A percentile compares a stretch with the other conserved stretches of the same genome.
phyloP scores from a whole-genome alignment of 2,113 vertebrate species.

The Cyanoliseus patagonus region DNA sequence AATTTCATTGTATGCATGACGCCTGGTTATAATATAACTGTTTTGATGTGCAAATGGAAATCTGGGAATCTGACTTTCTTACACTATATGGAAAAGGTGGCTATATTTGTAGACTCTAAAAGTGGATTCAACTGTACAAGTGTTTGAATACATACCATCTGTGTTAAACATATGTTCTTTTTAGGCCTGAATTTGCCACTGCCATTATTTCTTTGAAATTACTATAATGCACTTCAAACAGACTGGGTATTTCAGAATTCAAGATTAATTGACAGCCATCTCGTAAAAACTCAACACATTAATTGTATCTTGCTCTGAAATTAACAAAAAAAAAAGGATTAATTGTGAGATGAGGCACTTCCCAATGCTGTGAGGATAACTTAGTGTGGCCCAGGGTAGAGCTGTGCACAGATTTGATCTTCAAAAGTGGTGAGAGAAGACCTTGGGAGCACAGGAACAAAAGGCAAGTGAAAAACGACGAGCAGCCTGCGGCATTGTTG shows the following conservation, averaged over 20 bases:
- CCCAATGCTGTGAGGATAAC: background rate
- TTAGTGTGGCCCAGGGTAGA: background rate
- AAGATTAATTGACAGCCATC: background rate
- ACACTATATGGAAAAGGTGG: conserved; percentile 13
- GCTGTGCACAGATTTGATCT: background rate
- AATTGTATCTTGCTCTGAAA: background rate
- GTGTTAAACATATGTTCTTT: conserved; percentile 33
- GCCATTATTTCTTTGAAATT: background rate
- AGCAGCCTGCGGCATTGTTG: background rate
- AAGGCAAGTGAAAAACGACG: rapidly evolving
- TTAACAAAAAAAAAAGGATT: background rate
- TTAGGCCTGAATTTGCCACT: conserved; percentile 7
- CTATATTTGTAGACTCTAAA: conserved; percentile 41
- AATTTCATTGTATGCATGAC: background rate
- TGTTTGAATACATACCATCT: conserved; percentile 52
- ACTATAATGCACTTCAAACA: background rate
- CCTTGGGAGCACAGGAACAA: background rate
- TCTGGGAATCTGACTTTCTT: conserved; percentile 43
- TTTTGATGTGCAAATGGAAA: conserved; percentile 57
- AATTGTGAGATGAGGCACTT: background rate
- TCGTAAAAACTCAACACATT: background rate
- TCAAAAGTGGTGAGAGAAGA: background rate
- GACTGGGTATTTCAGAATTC: background rate
- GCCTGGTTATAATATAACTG: conserved; percentile 21
- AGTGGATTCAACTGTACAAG: conserved; percentile 28